Base-by-base conservation (phyloP, 2,113 vertebrate species). In the Terrapene triunguis region DNA sequence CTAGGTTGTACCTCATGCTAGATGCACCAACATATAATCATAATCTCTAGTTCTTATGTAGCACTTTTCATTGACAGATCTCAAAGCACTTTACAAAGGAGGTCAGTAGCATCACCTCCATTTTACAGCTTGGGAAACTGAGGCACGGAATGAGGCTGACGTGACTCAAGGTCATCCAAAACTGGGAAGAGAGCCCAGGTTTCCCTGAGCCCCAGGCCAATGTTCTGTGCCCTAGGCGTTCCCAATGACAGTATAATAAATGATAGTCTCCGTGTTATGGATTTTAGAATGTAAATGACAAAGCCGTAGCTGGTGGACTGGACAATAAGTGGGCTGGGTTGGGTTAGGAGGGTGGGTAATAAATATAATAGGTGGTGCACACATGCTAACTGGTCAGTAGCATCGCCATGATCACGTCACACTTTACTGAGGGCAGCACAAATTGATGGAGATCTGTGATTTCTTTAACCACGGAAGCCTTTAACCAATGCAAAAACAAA, bases 321-420 rank as follows among this genome's bases (percentile, higher is more conserved):
- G 51, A 48, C 81, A 95, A 91, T 82, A 85, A 78, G 84, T 89
- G 53, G 25, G 87, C 42, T 24, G 78, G 94, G 79, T 84, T 95
- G 92, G 84, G 55, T 80, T 80, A 89, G 85, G 55, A 79, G 21
- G 29, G 35, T 47, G 82, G 84, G 89, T 87, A 80, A 84, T 82
- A 95, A 92, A 96, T 84, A 80, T 42, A 78, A 92, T 47, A 91
- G 85, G 85, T 89, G 87, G 89, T 53, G 80, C 78, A 51, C 62
- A 95, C 84, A 92, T 93, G 80, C 78, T 95, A 95, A 90, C 87
- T 91, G 94, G 84, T 83, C 3, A 5, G n/a, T 84, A 25, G 78
- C 91, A 51, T 32, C 84, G 48, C 62, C 76, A 38, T 59, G 32
- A 6, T 27, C 55, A 9, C 25, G 0, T 21, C 44, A 51, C 9